Percentiles rank a stretch among this genome's conserved stretches.
Evolutionary conservation across 2,888 invertebrate species (phyloP).

Genomic region (Lucinisca nassula): DNA sequence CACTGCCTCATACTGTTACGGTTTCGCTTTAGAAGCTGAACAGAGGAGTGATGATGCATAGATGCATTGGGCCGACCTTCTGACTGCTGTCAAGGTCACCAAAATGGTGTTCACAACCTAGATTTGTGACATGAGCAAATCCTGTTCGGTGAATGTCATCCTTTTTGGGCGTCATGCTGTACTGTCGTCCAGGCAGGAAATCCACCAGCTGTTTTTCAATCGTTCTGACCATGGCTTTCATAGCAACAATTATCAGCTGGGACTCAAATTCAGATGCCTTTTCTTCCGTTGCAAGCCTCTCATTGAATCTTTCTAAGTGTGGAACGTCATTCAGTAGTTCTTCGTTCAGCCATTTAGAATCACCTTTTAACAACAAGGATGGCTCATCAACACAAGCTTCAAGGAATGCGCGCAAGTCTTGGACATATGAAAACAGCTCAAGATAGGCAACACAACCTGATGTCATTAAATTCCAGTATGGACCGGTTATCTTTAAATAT

Average conservation of each 20-base stretch:
- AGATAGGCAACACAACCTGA: conserved; percentile 17
- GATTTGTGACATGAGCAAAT: conserved; percentile 64
- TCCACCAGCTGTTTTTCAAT: conserved; percentile 58
- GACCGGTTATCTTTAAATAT: conserved; percentile 36
- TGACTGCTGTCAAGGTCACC: conserved; percentile 65
- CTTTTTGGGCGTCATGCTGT: background rate
- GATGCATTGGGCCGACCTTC: conserved; percentile 59
- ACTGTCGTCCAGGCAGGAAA: conserved; percentile 60
- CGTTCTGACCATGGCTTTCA: conserved; percentile 36
- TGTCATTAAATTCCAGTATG: conserved; percentile 29
- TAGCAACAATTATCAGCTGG: conserved; percentile 8
- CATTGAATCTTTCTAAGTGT: background rate
- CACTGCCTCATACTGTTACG: conserved; percentile 46
- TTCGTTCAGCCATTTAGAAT: background rate
- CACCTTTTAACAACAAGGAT: background rate
- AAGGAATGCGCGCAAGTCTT: background rate
- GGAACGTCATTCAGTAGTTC: conserved; percentile 9
- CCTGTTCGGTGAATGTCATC: conserved; percentile 34
- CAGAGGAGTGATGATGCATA: conserved; percentile 64
- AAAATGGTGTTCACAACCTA: conserved; percentile 73
- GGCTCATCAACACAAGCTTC: background rate
- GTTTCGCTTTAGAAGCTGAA: conserved; percentile 69
- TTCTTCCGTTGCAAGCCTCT: conserved; percentile 8
- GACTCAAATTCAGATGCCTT: conserved; percentile 16
- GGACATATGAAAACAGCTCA: conserved; percentile 19